Conservation (phyloP, 2,888 invertebrate genomes). For the Trachelus stipa region DNA sequence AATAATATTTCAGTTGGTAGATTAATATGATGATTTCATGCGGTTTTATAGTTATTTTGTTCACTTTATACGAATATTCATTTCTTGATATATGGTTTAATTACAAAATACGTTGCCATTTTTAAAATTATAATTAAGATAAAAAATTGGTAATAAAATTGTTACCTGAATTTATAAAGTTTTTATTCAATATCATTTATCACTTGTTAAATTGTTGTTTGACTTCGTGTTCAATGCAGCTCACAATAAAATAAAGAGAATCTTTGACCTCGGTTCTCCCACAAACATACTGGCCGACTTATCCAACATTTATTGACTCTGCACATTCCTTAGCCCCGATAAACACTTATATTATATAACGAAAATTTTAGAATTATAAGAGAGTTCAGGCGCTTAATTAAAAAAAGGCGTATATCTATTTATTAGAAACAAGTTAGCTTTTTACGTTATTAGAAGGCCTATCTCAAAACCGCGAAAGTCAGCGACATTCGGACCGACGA, state of each 20-base stretch:
- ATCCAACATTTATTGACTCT: not conserved
- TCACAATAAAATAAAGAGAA: not conserved
- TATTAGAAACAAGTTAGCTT: too few relatives aligned
- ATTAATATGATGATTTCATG: not conserved
- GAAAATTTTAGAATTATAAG: too few relatives aligned
- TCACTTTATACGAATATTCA: not conserved
- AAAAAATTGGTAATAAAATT: too few relatives aligned
- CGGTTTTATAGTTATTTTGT: not conserved
- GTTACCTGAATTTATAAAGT: too few relatives aligned
- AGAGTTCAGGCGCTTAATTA: too few relatives aligned
- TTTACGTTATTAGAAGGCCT: too few relatives aligned
- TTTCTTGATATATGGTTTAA: not conserved
- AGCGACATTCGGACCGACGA: too few relatives aligned
- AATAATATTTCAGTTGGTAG: not conserved
- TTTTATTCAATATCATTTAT: too few relatives aligned
- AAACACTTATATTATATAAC: not conserved
- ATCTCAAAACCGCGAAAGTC: too few relatives aligned
- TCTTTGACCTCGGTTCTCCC: not conserved
- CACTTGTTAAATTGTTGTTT: too few relatives aligned
- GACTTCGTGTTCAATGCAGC: not conserved
- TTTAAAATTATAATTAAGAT: too few relatives aligned
- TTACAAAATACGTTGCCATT: not conserved
- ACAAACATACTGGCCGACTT: not conserved
- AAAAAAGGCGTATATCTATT: too few relatives aligned
- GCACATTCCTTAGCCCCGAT: not conserved